phyloP scores from a whole-genome alignment of 2,113 vertebrate species.

The Vanacampus margaritifer region DNA sequence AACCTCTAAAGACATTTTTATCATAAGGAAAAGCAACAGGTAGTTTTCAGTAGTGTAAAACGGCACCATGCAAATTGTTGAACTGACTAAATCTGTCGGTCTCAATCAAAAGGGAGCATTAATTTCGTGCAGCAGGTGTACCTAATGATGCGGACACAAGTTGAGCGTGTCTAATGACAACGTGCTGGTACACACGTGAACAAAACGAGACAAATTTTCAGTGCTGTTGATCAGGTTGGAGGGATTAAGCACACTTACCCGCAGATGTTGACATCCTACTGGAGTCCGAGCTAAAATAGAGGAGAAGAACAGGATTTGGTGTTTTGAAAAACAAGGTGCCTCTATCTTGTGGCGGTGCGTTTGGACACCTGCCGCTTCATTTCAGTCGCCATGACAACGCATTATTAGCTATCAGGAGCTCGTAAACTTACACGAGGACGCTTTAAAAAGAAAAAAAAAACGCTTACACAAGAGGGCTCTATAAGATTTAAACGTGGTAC shows the following conservation, averaged over 20 bases:
- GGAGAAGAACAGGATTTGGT: background rate
- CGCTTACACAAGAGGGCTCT: background rate
- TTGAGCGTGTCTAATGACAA: no score
- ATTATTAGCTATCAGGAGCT: slow-evolving; percentile 33
- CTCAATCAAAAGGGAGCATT: no score
- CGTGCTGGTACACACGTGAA: background rate
- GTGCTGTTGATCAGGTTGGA: background rate
- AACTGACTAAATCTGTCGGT: no score
- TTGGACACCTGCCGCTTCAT: slow-evolving; percentile 38
- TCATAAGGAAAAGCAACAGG: no score
- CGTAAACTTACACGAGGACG: slow-evolving; percentile 17
- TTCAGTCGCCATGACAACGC: slow-evolving; percentile 64
- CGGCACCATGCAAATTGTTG: no score
- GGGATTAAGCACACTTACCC: slow-evolving; percentile 44
- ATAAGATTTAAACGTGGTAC: background rate
- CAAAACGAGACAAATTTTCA: background rate
- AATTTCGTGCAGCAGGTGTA: no score
- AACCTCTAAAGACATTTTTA: no score
- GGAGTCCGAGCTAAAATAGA: slow-evolving; percentile 61
- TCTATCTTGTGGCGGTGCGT: slow-evolving; percentile 55
- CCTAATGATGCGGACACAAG: no score
- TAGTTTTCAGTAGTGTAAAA: no score
- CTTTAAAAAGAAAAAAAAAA: background rate
- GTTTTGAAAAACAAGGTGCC: slow-evolving; percentile 24
- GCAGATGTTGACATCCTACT: slow-evolving; percentile 66